Evolutionary conservation across 2,113 vertebrate genomes (phyloP).

Genomic region (Ictidomys tridecemlineatus): DNA sequence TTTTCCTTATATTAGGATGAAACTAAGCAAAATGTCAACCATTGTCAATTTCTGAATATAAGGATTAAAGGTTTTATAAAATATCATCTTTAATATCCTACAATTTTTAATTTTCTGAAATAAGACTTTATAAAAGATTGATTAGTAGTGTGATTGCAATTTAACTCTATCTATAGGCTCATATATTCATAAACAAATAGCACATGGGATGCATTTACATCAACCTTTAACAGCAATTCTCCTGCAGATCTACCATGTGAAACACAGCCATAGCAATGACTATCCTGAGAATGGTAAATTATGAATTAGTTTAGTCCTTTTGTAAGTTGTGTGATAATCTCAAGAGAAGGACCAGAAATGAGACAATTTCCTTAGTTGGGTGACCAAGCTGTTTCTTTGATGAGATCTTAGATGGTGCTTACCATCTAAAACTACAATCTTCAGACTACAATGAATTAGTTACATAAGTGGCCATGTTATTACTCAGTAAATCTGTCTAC

Average conservation of each 20-base stretch:
- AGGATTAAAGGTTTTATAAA: neutral
- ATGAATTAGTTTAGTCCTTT: neutral
- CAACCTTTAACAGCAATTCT: neutral
- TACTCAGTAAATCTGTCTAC: neutral
- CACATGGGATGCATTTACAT: neutral
- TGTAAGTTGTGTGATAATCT: neutral
- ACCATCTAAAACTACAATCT: neutral
- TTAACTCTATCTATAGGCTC: neutral
- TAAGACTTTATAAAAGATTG: neutral
- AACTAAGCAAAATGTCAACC: slow-evolving; percentile 2
- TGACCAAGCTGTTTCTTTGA: accelerated
- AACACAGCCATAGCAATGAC: neutral
- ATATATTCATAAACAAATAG: neutral
- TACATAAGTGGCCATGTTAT: neutral
- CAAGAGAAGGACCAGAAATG: neutral
- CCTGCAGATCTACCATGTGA: neutral
- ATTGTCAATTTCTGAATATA: neutral
- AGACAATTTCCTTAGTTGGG: neutral
- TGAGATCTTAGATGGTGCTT: neutral
- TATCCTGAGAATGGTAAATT: neutral
- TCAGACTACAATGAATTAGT: neutral
- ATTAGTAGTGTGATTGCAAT: neutral
- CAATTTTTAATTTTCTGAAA: neutral
- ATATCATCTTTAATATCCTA: neutral
- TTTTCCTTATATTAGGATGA: neutral